A percentile compares a stretch with the other conserved stretches of the same genome.
Conservation (phyloP, 2,888 invertebrate species). For the Athalia circularis region DNA sequence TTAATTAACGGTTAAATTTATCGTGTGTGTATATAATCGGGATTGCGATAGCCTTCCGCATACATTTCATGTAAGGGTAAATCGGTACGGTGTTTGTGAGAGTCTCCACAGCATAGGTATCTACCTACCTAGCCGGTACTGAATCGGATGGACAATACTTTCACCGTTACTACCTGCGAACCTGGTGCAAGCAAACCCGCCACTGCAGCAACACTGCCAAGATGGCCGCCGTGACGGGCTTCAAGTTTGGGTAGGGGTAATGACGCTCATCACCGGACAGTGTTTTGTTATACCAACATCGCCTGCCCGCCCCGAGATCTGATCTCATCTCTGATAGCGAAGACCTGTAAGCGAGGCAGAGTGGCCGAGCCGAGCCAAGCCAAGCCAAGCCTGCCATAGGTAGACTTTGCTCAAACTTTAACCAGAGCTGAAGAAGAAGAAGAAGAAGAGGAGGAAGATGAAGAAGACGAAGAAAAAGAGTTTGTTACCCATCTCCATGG, state of each 20-base stretch:
- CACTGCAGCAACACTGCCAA: conserved; percentile 64
- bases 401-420: conserved; percentile 33
- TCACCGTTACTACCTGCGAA: conserved; percentile 19
- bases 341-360: conserved; percentile 27
- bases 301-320: conserved; percentile 60
- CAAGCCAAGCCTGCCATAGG: conserved; percentile 31
- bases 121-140: too few relatives aligned
- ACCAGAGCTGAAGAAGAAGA: conserved; percentile 34
- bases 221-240: conserved; percentile 71
- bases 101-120: too few relatives aligned
- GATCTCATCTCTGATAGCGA: conserved; percentile 69
- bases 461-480: conserved; percentile 46
- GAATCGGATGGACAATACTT: conserved; percentile 9
- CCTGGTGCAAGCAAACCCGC: conserved; percentile 36
- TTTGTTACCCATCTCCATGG: conserved; percentile 18
- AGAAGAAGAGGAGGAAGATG: conserved; percentile 45
- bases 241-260: conserved; percentile 67
- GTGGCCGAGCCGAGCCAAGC: too few relatives aligned
- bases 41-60: conserved; percentile 57
- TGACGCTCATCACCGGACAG: conserved; percentile 73
- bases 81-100: too few relatives aligned
- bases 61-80: conserved; percentile 7
- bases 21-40: conserved; percentile 60
- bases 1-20: conserved; percentile 71
- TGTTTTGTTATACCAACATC: conserved; percentile 73